A percentile compares a stretch with the other conserved stretches of the same genome.
Evolutionary conservation across 2,888 invertebrate genomes (phyloP).

Genomic region (Microctonus aethiopoides): DNA sequence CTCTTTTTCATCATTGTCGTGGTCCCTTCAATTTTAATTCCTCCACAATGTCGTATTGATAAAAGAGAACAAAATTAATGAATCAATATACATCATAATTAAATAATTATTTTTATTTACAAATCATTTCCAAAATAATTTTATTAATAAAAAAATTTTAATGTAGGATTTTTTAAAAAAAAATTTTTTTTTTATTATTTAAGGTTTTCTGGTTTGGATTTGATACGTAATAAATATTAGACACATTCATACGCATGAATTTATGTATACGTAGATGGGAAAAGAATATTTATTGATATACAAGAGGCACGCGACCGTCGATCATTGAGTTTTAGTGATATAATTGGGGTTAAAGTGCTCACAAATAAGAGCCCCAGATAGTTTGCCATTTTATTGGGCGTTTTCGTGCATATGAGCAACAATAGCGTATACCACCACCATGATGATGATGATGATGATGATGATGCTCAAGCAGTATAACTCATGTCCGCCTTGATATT

Average conservation of each 20-base stretch:
- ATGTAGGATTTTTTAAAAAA: too few relatives aligned
- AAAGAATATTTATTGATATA: background rate
- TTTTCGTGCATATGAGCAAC: conserved; percentile 49
- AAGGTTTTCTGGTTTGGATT: too few relatives aligned
- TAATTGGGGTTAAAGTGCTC: conserved; percentile 50
- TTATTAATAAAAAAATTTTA: too few relatives aligned
- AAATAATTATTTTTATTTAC: too few relatives aligned
- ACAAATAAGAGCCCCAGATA: conserved; percentile 50
- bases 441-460: conserved; percentile 24
- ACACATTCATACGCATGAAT: too few relatives aligned
- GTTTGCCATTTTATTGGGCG: conserved; percentile 52
- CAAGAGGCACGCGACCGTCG: conserved; percentile 29
- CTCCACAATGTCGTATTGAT: conserved; percentile 22
- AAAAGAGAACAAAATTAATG: background rate
- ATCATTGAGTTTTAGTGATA: background rate
- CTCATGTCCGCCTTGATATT: conserved; percentile 46
- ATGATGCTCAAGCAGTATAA: conserved; percentile 29
- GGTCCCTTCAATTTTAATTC: conserved; percentile 42
- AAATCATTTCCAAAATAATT: too few relatives aligned
- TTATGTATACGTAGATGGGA: background rate
- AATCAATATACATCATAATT: too few relatives aligned
- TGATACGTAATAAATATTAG: too few relatives aligned
- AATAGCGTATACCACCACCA: conserved; percentile 42
- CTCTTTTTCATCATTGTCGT: conserved; percentile 2
- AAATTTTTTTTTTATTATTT: too few relatives aligned